These are phyloP conservation scores for Pituophis catenifer DNA, from an alignment of 2,113 vertebrate genomes.

Conservation along the genomic window DNA sequence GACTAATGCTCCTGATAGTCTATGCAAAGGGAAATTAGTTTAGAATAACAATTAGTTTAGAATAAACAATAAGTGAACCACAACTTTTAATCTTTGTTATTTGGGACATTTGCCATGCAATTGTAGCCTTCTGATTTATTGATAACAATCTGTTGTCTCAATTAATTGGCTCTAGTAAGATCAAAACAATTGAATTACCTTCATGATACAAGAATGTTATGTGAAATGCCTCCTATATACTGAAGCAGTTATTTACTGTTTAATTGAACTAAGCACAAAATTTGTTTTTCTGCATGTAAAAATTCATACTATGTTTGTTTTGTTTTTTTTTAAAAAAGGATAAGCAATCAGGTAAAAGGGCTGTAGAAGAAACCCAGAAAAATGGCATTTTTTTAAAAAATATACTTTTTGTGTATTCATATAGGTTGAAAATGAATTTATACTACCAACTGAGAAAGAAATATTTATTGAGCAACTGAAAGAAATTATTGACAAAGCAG, in stretches of 20 bases:
- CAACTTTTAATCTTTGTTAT: background rate
- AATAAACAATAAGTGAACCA: background rate
- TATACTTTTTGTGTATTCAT: constrained; percentile 10
- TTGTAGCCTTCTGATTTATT: background rate
- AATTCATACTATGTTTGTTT: too few species aligned
- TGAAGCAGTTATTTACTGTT: background rate
- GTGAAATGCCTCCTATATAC: background rate
- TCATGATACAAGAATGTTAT: background rate
- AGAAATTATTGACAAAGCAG: constrained; percentile 97
- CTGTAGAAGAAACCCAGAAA: background rate
- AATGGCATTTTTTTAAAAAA: background rate
- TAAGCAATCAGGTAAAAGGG: background rate
- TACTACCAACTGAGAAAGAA: constrained; percentile 89
- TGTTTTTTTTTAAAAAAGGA: background rate
- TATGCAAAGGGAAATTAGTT: background rate
- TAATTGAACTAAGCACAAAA: background rate
- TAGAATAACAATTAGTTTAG: background rate
- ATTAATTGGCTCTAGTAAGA: background rate
- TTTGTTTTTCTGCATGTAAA: background rate
- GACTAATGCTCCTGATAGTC: background rate
- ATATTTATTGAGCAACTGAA: constrained; percentile 97
- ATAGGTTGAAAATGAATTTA: constrained; percentile 96
- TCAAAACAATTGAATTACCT: background rate
- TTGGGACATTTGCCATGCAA: background rate
- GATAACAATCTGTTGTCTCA: background rate